phyloP scores from a whole-genome alignment of 2,113 vertebrate species.

The Puma concolor region DNA sequence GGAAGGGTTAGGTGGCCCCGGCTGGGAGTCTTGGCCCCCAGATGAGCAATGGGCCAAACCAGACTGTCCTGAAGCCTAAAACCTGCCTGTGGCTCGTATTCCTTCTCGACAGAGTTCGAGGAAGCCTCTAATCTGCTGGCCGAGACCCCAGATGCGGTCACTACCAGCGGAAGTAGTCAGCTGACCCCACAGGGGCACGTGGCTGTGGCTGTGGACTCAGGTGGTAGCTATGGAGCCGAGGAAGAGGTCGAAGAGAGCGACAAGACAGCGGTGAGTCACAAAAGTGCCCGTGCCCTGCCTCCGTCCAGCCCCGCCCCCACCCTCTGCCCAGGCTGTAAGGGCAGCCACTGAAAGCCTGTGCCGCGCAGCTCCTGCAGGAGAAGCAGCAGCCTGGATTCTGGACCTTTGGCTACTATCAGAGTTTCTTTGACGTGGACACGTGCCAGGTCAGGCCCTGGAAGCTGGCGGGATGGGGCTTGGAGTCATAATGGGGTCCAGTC shows the following conservation, averaged over 20 bases:
- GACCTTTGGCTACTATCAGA: constrained; percentile 93
- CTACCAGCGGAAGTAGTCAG: constrained; percentile 78
- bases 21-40: too few relatives aligned
- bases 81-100: neutral
- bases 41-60: neutral
- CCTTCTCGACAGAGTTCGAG: constrained; percentile 87
- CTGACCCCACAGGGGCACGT: constrained; percentile 62
- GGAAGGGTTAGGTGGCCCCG: neutral
- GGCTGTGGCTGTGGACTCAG: constrained; percentile 83
- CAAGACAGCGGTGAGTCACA: constrained; percentile 69
- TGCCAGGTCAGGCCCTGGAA: constrained; percentile 85
- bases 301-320: neutral
- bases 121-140: constrained; percentile 89
- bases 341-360: neutral
- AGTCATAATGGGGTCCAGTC: neutral
- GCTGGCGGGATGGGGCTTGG: neutral
- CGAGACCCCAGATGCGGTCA: constrained; percentile 85
- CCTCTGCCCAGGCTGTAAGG: neutral
- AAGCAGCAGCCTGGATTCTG: constrained; percentile 89
- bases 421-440: constrained; percentile 93
- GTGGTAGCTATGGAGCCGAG: constrained; percentile 84
- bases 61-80: neutral
- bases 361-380: constrained; percentile 87
- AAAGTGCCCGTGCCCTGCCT: neutral
- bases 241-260: constrained; percentile 86